phyloP scores from a whole-genome alignment of 2,113 vertebrate genomes.

The Amia ocellicauda region DNA sequence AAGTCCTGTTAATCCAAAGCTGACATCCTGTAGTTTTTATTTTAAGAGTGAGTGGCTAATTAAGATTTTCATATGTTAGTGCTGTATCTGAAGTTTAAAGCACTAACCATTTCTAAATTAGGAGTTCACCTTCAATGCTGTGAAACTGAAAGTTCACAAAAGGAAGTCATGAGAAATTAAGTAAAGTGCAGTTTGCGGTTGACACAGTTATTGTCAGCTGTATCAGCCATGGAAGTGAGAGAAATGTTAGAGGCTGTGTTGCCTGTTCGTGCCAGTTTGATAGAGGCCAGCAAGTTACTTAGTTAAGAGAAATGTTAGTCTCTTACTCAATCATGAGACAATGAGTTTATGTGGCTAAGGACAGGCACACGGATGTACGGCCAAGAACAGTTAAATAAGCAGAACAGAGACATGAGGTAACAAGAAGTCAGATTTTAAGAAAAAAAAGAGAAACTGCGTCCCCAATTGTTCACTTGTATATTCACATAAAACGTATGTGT shows the following conservation, averaged over 20 bases:
- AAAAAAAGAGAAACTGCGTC: too few relatives aligned
- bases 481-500: too few relatives aligned
- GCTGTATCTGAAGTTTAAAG: neutral
- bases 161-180: too few relatives aligned
- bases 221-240: conserved; percentile 26
- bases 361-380: conserved; percentile 27
- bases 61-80: too few relatives aligned
- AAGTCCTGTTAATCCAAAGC: too few relatives aligned
- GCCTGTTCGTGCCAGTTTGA: conserved; percentile 28
- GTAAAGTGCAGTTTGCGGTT: too few relatives aligned
- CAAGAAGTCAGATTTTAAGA: neutral
- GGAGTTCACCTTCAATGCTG: too few relatives aligned
- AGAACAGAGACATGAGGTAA: conserved; percentile 21
- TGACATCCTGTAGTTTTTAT: too few relatives aligned
- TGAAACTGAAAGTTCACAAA: too few relatives aligned
- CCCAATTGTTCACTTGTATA: too few relatives aligned
- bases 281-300: conserved; percentile 13
- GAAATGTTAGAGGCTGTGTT: conserved; percentile 19
- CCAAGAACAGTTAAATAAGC: conserved; percentile 57
- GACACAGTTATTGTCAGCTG: conserved; percentile 19
- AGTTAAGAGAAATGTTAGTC: conserved; percentile 8
- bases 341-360: neutral
- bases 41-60: too few relatives aligned
- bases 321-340: conserved; percentile 3
- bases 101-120: neutral